These are phyloP conservation scores for Agelaius tricolor DNA, from an alignment of 2,113 vertebrate genomes.

Conservation along the genomic window DNA sequence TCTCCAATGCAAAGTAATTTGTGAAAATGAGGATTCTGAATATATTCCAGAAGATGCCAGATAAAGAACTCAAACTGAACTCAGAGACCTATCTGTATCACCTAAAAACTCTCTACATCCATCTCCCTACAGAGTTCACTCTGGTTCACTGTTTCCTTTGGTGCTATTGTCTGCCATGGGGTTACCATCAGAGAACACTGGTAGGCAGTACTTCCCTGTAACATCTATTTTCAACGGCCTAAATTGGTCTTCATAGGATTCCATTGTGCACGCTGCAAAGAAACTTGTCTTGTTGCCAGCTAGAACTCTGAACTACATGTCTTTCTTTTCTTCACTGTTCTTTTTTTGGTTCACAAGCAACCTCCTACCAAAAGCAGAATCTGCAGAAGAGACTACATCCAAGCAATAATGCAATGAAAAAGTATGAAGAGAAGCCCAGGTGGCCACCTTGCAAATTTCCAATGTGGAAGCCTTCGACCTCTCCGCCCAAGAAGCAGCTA, in stretches of 20 bases:
- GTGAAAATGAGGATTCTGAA: not conserved
- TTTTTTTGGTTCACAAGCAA: constrained; percentile 82
- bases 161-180: constrained; percentile 74
- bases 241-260: constrained; percentile 84
- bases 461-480: constrained; percentile 86
- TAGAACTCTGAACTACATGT: constrained; percentile 79
- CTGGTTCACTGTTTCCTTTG: constrained; percentile 69
- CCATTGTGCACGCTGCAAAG: constrained; percentile 82
- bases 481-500: constrained; percentile 83
- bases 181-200: constrained; percentile 76
- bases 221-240: constrained; percentile 79
- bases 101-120: constrained; percentile 61
- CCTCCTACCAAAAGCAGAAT: constrained; percentile 84
- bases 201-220: constrained; percentile 79
- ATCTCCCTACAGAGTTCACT: constrained; percentile 68
- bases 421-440: constrained; percentile 84
- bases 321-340: constrained; percentile 83
- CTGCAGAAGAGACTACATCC: constrained; percentile 83
- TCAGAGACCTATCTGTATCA: constrained; percentile 56
- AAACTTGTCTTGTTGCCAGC: constrained; percentile 82
- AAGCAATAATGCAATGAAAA: constrained; percentile 84
- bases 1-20: not conserved
- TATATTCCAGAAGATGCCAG: constrained; percentile 34
- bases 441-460: constrained; percentile 87
- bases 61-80: constrained; percentile 44